Conservation (phyloP, 2,888 invertebrate species). For the Carterocephalus palaemon region DNA sequence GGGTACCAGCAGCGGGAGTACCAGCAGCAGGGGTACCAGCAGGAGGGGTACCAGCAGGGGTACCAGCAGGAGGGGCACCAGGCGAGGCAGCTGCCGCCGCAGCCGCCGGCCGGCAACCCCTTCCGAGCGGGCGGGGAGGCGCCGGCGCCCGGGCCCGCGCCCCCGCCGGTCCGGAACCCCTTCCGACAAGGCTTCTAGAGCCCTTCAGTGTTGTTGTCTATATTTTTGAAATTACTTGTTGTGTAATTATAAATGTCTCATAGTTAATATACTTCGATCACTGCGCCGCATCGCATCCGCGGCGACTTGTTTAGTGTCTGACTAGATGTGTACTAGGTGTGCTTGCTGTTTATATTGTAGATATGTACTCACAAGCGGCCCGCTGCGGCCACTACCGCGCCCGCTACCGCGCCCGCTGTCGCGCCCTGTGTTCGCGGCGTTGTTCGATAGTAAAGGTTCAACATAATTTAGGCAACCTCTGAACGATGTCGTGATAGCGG, state of each 20-base stretch:
- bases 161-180: conserved; percentile 67
- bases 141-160: conserved; percentile 54
- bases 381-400: too few relatives aligned
- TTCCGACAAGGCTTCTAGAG: conserved; percentile 89
- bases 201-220: conserved; percentile 69
- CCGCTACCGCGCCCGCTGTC: neutral
- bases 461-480: neutral
- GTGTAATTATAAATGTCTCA: conserved; percentile 75
- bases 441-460: neutral
- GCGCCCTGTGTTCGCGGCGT: neutral
- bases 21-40: conserved; percentile 58
- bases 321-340: conserved; percentile 61
- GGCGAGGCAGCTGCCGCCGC: conserved; percentile 70
- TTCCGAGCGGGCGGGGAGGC: conserved; percentile 55
- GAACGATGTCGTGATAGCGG: conserved; percentile 1
- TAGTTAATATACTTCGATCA: conserved; percentile 73
- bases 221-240: conserved; percentile 74
- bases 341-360: conserved; percentile 43
- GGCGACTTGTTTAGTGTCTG: conserved; percentile 56
- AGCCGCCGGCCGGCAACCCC: conserved; percentile 66
- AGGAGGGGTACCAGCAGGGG: conserved; percentile 58
- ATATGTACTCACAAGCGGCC: too few relatives aligned
- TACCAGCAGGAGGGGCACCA: conserved; percentile 73
- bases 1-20: conserved; percentile 57
- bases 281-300: conserved; percentile 62